A percentile compares a stretch with the other conserved stretches of the same genome.
phyloP scores from a whole-genome alignment of 2,113 vertebrate genomes.

The Corvus moneduloides region DNA sequence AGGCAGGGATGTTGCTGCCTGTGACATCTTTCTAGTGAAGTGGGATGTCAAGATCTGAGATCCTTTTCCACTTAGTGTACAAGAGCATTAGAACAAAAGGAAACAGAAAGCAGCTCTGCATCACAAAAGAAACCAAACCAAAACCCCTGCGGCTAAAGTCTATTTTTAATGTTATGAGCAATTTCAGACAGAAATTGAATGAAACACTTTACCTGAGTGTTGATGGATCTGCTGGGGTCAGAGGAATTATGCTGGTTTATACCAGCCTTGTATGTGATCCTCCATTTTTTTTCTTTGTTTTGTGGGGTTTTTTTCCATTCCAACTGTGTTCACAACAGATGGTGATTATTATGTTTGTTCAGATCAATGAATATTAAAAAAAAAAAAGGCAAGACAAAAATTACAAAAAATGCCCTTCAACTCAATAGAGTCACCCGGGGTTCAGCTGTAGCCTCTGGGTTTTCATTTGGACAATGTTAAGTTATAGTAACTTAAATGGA shows the following conservation, averaged over 20 bases:
- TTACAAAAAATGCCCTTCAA: constrained; percentile 5
- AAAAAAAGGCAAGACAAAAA: not conserved
- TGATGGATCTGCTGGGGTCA: constrained; percentile 3
- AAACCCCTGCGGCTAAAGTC: constrained; percentile 16
- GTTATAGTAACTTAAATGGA: constrained; percentile 46
- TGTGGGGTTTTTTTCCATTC: not conserved
- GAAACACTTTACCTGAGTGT: not conserved
- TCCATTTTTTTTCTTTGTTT: not conserved
- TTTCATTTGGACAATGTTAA: constrained; percentile 49
- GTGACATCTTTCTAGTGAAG: constrained; percentile 46
- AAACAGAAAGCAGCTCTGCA: not conserved
- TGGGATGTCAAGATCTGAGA: constrained; percentile 42
- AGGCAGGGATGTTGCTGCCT: not conserved
- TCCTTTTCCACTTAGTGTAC: constrained; percentile 46
- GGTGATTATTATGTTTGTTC: constrained; percentile 55
- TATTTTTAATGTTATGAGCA: constrained; percentile 20
- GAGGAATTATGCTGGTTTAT: not conserved
- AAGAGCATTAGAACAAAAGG: constrained; percentile 55
- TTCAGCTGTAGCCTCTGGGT: constrained; percentile 33
- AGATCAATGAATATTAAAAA: constrained; percentile 44
- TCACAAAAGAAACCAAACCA: not conserved
- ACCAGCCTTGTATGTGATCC: not conserved
- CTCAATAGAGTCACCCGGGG: not conserved
- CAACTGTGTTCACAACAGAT: constrained; percentile 42
- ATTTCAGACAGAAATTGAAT: constrained; percentile 5